phyloP scores from a whole-genome alignment of 2,797 vertebrate species.

The Rhinophrynus dorsalis region DNA sequence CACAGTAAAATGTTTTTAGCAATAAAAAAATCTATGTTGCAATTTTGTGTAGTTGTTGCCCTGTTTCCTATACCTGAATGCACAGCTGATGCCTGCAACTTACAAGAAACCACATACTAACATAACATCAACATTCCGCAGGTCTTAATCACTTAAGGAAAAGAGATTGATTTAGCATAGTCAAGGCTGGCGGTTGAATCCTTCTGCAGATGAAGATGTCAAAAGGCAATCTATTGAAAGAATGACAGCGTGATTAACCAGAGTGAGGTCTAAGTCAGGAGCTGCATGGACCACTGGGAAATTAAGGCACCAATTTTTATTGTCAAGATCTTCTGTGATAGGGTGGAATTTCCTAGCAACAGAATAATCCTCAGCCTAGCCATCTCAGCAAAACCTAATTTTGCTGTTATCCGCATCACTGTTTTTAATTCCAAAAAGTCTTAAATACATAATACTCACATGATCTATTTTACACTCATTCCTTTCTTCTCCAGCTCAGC shows the following conservation, averaged over 20 bases:
- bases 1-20: no score
- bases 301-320: slow-evolving; percentile 76
- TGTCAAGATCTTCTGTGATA: slow-evolving; percentile 70
- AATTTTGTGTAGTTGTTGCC: no score
- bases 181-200: slow-evolving; percentile 53
- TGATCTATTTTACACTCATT: slow-evolving; percentile 56
- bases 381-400: slow-evolving; percentile 66
- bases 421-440: slow-evolving; percentile 69
- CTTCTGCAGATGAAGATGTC: slow-evolving; percentile 75
- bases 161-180: slow-evolving; percentile 52
- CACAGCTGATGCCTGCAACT: neutral
- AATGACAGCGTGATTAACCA: slow-evolving; percentile 78
- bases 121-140: slow-evolving; percentile 34
- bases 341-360: slow-evolving; percentile 71
- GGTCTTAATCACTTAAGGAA: slow-evolving; percentile 50
- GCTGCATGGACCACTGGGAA: slow-evolving; percentile 70
- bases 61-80: neutral
- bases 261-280: slow-evolving; percentile 72
- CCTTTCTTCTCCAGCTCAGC: slow-evolving; percentile 61
- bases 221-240: slow-evolving; percentile 71
- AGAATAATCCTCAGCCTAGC: slow-evolving; percentile 62
- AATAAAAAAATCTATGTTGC: no score
- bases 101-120: slow-evolving; percentile 19
- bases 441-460: slow-evolving; percentile 64
- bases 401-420: slow-evolving; percentile 65